These are phyloP conservation scores for Dromococcyx pavoninus DNA, from an alignment of 2,797 vertebrate species.

Conservation along the genomic window DNA sequence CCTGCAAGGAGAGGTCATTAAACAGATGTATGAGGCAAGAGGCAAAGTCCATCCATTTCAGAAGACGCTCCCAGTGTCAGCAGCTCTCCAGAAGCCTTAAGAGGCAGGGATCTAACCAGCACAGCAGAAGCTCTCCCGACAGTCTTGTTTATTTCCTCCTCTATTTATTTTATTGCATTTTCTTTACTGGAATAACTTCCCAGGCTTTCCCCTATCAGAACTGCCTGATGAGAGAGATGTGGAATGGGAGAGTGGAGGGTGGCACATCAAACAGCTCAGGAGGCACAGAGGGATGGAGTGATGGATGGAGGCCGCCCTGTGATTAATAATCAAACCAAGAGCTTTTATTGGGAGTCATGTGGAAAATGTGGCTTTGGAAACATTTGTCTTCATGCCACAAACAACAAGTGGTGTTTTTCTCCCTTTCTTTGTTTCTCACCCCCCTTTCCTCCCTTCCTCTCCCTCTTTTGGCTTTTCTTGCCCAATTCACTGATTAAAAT, in stretches of 20 bases:
- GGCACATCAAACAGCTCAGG: conserved; percentile 35
- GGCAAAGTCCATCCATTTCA: conserved; percentile 62
- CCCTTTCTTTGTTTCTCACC: conserved; percentile 32
- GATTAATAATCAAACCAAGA: conserved; percentile 70
- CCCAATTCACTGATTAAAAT: conserved; percentile 40
- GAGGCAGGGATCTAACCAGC: background rate
- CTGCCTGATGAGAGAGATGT: background rate
- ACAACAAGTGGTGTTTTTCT: conserved; percentile 63
- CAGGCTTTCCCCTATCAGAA: background rate
- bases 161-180: background rate
- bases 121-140: background rate
- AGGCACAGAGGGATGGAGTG: conserved; percentile 49
- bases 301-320: conserved; percentile 48
- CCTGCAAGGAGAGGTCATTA: conserved; percentile 64
- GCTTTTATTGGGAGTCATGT: conserved; percentile 63
- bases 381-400: conserved; percentile 59
- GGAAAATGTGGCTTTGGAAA: conserved; percentile 68
- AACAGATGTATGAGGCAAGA: conserved; percentile 67
- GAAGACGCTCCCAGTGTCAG: conserved; percentile 44
- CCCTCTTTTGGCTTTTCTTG: conserved; percentile 26
- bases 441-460: background rate
- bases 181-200: background rate
- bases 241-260: background rate
- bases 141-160: conserved; percentile 3
- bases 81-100: conserved; percentile 35